Conservation (phyloP, 2,797 vertebrate genomes). For the Hoplostethus mediterraneus region DNA sequence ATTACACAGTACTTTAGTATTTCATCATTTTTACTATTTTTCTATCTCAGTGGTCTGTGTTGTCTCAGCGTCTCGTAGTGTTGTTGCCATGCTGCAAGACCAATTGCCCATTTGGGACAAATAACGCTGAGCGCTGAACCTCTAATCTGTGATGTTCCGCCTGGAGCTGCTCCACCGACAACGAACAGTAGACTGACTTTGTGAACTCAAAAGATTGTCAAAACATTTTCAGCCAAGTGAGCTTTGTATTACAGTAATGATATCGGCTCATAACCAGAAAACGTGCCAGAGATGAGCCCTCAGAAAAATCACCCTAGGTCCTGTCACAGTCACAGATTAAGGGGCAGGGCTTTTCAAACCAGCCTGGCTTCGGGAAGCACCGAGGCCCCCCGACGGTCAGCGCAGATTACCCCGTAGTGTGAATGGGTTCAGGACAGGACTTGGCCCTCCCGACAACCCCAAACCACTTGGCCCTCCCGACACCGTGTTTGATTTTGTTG, state of each 20-base stretch:
- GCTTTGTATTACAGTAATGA: slow-evolving; percentile 8
- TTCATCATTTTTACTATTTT: too few species aligned
- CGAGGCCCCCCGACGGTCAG: not conserved
- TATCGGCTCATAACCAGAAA: not conserved
- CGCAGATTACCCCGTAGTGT: slow-evolving; percentile 23
- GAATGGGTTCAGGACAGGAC: slow-evolving; percentile 11
- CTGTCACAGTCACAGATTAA: not conserved
- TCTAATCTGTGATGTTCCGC: not conserved
- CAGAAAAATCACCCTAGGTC: not conserved
- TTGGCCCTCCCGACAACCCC: slow-evolving; percentile 19
- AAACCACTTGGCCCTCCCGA: slow-evolving; percentile 8
- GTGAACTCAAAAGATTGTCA: not conserved
- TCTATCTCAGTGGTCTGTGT: too few species aligned
- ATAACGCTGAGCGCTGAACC: not conserved
- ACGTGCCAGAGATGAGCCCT: not conserved
- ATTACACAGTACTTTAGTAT: too few species aligned
- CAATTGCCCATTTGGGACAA: too few species aligned
- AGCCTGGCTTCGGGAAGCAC: slow-evolving; percentile 10
- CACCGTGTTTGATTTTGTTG: slow-evolving; percentile 50
- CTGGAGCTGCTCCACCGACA: not conserved
- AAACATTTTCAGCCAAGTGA: slow-evolving; percentile 15
- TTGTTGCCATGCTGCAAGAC: too few species aligned
- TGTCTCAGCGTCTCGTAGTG: too few species aligned
- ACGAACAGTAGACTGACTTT: not conserved
- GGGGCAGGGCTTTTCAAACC: slow-evolving; percentile 38